A percentile compares a stretch with the other conserved stretches of the same genome.
phyloP scores from a whole-genome alignment of 2,113 vertebrate genomes.

The Ahaetulla prasina region DNA sequence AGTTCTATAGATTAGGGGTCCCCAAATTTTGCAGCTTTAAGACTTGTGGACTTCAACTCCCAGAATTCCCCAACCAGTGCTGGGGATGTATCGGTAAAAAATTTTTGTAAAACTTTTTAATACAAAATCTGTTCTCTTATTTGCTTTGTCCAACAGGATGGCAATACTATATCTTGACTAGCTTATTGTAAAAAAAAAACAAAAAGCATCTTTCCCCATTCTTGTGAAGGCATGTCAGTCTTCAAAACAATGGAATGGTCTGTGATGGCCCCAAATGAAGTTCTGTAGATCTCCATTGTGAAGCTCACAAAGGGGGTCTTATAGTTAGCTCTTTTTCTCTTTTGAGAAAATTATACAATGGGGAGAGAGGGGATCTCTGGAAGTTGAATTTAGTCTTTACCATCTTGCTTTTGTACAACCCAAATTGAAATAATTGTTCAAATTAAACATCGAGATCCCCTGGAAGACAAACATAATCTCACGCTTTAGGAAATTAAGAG shows the following conservation, averaged over 20 bases:
- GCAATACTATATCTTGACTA: neutral
- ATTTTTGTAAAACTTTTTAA: too few species aligned
- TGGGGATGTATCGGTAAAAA: too few species aligned
- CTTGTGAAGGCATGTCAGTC: neutral
- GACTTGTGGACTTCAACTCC: neutral
- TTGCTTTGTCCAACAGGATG: neutral
- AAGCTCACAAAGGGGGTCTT: slow-evolving; percentile 35
- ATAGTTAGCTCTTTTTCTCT: slow-evolving; percentile 44
- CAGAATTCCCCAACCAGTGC: neutral
- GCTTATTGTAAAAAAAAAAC: neutral
- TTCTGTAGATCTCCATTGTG: slow-evolving; percentile 20
- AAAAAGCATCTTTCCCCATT: neutral
- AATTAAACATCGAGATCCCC: slow-evolving; percentile 19
- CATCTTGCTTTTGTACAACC: slow-evolving; percentile 38
- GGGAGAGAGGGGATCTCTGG: slow-evolving; percentile 43
- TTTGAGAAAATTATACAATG: slow-evolving; percentile 52
- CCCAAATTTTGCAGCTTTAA: neutral
- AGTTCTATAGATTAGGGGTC: neutral
- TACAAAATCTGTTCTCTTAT: neutral
- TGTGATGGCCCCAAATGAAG: neutral
- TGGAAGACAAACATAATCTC: slow-evolving; percentile 3
- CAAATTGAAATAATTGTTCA: slow-evolving; percentile 13
- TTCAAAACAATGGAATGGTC: neutral
- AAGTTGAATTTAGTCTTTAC: slow-evolving; percentile 25
- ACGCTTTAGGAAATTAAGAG: neutral